Conservation (phyloP, 2,888 invertebrate genomes). For the Phyllotreta striolata region DNA sequence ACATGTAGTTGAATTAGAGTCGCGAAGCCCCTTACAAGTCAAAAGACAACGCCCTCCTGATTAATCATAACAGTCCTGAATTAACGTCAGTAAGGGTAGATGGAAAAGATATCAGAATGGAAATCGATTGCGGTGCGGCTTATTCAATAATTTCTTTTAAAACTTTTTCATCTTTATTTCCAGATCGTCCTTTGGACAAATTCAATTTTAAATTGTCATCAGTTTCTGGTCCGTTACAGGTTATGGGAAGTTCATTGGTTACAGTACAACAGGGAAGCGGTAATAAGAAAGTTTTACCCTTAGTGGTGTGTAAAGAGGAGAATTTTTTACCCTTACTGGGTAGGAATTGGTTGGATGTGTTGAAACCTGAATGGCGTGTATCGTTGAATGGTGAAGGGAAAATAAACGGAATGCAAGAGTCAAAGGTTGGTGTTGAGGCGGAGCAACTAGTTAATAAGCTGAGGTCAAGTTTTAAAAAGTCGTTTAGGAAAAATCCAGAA, state of each 20-base stretch:
- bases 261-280: not conserved
- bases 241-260: not conserved
- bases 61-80: too few relatives aligned
- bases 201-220: not conserved
- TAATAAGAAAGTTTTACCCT: not conserved
- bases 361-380: not conserved
- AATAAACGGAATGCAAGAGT: not conserved
- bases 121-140: not conserved
- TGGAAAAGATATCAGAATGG: constrained; percentile 1
- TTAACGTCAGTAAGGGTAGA: not conserved
- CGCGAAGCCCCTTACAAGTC: too few relatives aligned
- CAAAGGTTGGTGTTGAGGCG: too few relatives aligned
- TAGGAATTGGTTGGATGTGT: not conserved
- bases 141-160: too few relatives aligned
- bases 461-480: not conserved
- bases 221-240: not conserved
- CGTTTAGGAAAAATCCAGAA: not conserved
- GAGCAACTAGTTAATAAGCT: not conserved
- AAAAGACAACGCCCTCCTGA: too few relatives aligned
- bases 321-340: not conserved
- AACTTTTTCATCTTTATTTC: too few relatives aligned
- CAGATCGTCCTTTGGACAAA: too few relatives aligned
- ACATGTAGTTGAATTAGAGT: too few relatives aligned
- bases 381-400: not conserved
- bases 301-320: not conserved